Percentiles rank a stretch among this genome's conserved stretches.
These are phyloP conservation scores for Cyprinodon tularosa DNA, from an alignment of 2,113 vertebrate genomes.

Conservation along the genomic window DNA sequence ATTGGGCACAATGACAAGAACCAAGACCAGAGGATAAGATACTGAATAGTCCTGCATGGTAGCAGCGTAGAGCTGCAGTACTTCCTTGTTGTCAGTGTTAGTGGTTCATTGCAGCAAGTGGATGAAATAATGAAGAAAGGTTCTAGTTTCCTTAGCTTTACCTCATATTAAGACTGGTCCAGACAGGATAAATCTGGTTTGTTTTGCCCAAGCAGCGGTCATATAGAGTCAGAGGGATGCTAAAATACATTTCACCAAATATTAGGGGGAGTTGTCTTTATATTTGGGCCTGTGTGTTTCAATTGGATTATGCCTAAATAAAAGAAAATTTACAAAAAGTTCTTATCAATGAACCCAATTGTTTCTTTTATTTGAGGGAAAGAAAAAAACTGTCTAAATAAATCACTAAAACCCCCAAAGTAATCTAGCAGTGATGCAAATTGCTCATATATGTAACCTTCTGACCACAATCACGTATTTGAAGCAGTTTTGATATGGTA, in stretches of 20 bases:
- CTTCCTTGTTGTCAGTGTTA: background rate
- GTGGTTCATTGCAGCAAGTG: background rate
- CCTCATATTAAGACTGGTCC: too few species aligned
- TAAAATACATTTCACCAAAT: background rate
- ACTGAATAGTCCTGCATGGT: background rate
- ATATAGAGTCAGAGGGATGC: too few species aligned
- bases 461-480: background rate
- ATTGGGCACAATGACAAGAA: background rate
- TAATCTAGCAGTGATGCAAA: background rate
- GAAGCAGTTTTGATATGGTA: slow-evolving; percentile 71
- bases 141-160: background rate
- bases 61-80: background rate
- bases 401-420: background rate
- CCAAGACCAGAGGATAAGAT: background rate
- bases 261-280: background rate
- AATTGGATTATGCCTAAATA: too few species aligned
- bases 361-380: background rate
- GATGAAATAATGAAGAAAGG: background rate
- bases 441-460: background rate
- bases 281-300: background rate
- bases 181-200: too few species aligned
- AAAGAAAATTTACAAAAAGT: background rate
- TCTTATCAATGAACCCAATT: background rate
- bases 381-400: background rate
- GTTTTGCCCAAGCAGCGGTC: too few species aligned